Base-by-base conservation (phyloP, 2,888 invertebrate genomes). In the Rhingia rostrata region DNA sequence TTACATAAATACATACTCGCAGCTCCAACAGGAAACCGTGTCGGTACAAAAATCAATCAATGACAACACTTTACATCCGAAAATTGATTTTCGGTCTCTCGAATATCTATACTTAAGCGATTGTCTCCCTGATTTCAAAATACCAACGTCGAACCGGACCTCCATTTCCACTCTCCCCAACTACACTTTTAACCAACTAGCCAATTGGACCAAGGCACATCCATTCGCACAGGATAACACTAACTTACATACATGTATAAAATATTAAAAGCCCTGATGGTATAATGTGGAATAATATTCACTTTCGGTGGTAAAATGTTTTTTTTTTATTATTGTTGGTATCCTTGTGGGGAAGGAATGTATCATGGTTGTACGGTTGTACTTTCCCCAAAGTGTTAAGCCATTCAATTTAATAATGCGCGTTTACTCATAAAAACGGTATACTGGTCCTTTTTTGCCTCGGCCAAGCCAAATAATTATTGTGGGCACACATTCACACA, bases 391-490 rank as follows among this genome's bases (percentile, higher is more conserved):
- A 56, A 77, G 77, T 77, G 77, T 69, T 49, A 61, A 33, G 47
- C 63, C 63, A 77, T 77, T 77, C 69, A 77, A 77, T 77, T 69
- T 77, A 77, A 77, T 77, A 63, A 77, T 69, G 69, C 56, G 69
- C 45, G 69, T 77, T 77, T 56, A 69, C 69, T 77, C 69, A 77
- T 77, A 69, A 77, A 77, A 77, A 69, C 63, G 77, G 77, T 35
- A n/a, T 47, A 30, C 30, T 63, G 60, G 61, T 66, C 58, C 73
- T 39, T 56, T 64, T 74, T 64, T 14, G 10, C 30, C 35, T 41
- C 35, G 74, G 22, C 35, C 43, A 39, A 37, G 37, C 32, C 58
- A 41, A 66, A 22, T 33, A 66, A 74, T 73, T 63, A 64, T 47
- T 73, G 47, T 22, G 73, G 32, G 10, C 33, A 41, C 56, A 54